Evolutionary conservation across 2,113 vertebrate species (phyloP), one percentile per base, ranked within the genome.

Genomic region (Actenoides lindsayi): DNA sequence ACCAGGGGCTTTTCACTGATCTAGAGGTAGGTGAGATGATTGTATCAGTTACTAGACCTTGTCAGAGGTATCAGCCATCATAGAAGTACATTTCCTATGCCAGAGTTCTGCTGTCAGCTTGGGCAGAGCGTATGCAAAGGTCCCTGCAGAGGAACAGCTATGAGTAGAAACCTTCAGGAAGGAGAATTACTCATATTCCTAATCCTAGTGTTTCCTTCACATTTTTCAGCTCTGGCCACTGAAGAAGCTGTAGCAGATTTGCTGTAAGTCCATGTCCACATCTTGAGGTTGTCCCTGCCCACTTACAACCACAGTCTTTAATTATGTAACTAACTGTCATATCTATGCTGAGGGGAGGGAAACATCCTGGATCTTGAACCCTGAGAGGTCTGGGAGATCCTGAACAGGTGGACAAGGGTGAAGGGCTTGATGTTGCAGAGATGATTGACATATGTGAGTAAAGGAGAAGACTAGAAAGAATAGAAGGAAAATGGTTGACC

Each of bases 1-100:
- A 97, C 87, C 90, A 98, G 39, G 98, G 97, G 65, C 98, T 99
- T 78, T 99, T 99, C 98, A 99, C 99, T 16, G 99, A 99, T 60
- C 96, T 99, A 7, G 99, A 99, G 99, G 99, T 99, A 96, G 83
- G 98, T 88, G 96, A 59, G 41, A 30, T 27, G 14, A 24, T 30
- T 17, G 8, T 17, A 7, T 21, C 44, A 31, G 42, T 89, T 69
- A 39, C 54, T 56, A 74, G 41, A 70, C 15, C 35, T 89, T 7
- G 11, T 30, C 68, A 60, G 65, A 89, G 16, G 15, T 74, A 35
- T n/a, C 13, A 25, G 13, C 13, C 50, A 4, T n/a, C 3, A 4
- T 13, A 21, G 33, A 84, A 56, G 27, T 31, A 14, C 19, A 1
- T 76, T 75, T 84, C 65, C 41, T 54, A 1, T 56, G 44, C 31